Percentiles rank a stretch among this genome's conserved stretches.
Evolutionary conservation across 2,888 invertebrate genomes (phyloP).

Genomic region (Eutolmus rufibarbis): DNA sequence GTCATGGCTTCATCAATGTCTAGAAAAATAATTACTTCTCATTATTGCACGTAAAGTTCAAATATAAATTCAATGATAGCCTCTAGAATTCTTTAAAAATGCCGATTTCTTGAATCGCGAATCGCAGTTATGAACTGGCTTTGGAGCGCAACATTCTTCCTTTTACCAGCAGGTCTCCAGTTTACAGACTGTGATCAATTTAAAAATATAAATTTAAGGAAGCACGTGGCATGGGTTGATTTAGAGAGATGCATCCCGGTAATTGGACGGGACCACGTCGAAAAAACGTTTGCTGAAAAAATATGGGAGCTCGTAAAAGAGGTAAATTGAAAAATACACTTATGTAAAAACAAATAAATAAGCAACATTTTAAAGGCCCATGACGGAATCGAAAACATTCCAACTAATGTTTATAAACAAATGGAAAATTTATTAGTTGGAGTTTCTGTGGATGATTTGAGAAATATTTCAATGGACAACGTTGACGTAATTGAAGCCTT

Average conservation of each 20-base stretch:
- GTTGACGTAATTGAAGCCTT: conserved; percentile 68
- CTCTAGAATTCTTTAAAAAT: background rate
- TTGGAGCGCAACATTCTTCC: background rate
- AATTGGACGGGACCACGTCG: conserved; percentile 49
- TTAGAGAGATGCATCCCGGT: conserved; percentile 51
- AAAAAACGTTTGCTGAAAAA: conserved; percentile 50
- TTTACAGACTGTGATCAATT: conserved; percentile 49
- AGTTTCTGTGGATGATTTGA: conserved; percentile 64
- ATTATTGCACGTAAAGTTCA: background rate
- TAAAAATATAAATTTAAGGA: conserved; percentile 43
- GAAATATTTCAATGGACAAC: conserved; percentile 65
- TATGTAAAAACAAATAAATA: conserved; percentile 45
- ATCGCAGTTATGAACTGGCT: background rate
- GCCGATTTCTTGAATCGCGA: background rate
- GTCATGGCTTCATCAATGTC: background rate
- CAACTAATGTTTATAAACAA: conserved; percentile 50
- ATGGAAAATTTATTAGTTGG: conserved; percentile 56
- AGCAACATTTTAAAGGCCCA: conserved; percentile 45
- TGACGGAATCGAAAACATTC: conserved; percentile 52
- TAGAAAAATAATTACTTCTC: background rate
- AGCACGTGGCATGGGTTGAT: conserved; percentile 50
- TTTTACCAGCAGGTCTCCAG: background rate
- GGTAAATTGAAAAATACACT: conserved; percentile 44
- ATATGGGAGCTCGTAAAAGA: conserved; percentile 54
- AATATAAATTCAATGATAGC: background rate